Base-by-base conservation (phyloP, 2,113 vertebrate genomes). In the Anarhynchus alexandrinus region DNA sequence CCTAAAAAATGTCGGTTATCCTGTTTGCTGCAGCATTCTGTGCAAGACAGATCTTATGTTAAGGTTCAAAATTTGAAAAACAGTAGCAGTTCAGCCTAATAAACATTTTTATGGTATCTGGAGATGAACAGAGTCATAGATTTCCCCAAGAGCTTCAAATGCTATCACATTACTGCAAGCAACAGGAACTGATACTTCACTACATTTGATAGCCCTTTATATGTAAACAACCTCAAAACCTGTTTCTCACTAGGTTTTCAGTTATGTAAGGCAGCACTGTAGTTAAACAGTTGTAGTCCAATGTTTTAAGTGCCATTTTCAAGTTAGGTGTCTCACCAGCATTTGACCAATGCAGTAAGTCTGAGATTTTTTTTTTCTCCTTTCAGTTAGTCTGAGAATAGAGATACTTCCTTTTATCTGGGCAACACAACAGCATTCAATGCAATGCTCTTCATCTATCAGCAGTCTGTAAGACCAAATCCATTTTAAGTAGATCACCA, bases 121-220 rank as follows among this genome's bases (percentile, higher is more conserved):
- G 9, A 95, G 8, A 84, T 40, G 27, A 90, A 79, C 10, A 26
- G 14, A 81, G 65, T 65, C 36, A 54, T 12, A 69, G 42, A 76
- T 51, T 77, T 47, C 58, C 42, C 58, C 3, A 54, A 64, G n/a
- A 82, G 64, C 55, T 90, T 69, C 78, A 70, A 91, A 89, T 26
- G 66, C 38, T 64, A 65, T 54, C 66, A 61, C 4, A 16, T 72
- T 91, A 93, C 88, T 77, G 67, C 84, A 91, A 86, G 70, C 42
- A 85, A 95, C 66, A 86, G 89, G 94, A 97, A 95, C 87, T 5
- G 78, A 95, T 83, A 97, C 90, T 80, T 5, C 0, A 73, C 71
- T 94, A 55, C 26, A 83, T 86, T 66, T 89, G 67, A 94, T 72
- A 93, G 83, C 15, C 17, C 62, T 80, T 70, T 73, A 66, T 8